A percentile compares a stretch with the other conserved stretches of the same genome.
Evolutionary conservation across 2,888 invertebrate genomes (phyloP).

Genomic region (Chrysodeixis includens): DNA sequence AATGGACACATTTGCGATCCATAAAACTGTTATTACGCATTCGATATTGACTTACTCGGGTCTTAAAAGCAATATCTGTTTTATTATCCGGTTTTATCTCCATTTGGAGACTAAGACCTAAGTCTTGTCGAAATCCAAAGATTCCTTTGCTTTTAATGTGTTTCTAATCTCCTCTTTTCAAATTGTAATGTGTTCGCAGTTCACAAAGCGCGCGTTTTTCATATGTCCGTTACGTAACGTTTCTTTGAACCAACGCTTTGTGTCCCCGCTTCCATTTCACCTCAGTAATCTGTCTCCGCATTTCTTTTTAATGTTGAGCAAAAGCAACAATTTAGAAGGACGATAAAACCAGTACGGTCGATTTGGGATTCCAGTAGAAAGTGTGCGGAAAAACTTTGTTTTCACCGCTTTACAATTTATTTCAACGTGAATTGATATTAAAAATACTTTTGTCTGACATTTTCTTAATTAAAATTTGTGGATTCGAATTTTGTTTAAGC

Average conservation of each 20-base stretch:
- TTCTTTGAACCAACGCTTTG: slow-evolving; percentile 23
- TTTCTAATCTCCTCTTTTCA: background rate
- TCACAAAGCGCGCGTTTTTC: slow-evolving; percentile 19
- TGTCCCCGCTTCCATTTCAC: slow-evolving; percentile 13
- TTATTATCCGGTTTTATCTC: background rate
- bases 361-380: background rate
- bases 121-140: background rate
- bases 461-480: background rate
- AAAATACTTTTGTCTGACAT: background rate
- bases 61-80: background rate
- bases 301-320: slow-evolving; percentile 1
- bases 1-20: background rate
- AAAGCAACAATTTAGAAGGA: background rate
- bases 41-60: slow-evolving; percentile 4
- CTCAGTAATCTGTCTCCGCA: background rate
- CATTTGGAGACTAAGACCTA: too few species aligned
- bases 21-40: background rate
- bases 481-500: background rate
- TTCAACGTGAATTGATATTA: background rate
- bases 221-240: slow-evolving; percentile 33
- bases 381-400: background rate
- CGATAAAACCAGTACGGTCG: slow-evolving; percentile 1
- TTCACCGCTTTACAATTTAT: background rate
- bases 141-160: background rate
- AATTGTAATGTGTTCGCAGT: slow-evolving; percentile 1